Conservation (phyloP, 2,113 vertebrate genomes). For the Microtus montanus region DNA sequence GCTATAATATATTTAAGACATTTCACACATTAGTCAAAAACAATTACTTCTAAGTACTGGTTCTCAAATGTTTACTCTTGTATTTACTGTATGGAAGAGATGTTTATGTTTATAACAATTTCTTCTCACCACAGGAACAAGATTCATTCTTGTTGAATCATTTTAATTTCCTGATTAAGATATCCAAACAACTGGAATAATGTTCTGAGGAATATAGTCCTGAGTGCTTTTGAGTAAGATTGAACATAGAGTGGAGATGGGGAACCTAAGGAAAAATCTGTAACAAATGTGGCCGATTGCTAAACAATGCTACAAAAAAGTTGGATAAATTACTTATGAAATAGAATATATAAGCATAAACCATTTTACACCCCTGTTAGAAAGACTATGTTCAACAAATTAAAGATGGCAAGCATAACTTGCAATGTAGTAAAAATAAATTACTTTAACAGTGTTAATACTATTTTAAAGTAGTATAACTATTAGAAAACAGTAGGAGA, state of each 20-base stretch:
- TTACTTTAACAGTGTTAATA: background rate
- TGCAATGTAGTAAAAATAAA: background rate
- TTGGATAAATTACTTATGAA: background rate
- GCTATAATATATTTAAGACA: background rate
- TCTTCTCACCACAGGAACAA: background rate
- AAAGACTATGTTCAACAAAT: background rate
- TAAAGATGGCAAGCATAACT: background rate
- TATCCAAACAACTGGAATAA: background rate
- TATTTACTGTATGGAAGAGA: background rate
- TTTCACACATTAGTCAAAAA: background rate
- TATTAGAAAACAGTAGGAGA: background rate
- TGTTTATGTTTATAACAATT: slow-evolving; percentile 22
- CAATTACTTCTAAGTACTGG: background rate
- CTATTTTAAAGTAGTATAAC: background rate
- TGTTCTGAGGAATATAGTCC: background rate
- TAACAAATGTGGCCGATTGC: background rate
- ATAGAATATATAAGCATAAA: background rate
- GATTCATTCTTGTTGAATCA: background rate
- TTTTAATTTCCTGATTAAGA: background rate
- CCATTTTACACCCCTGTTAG: background rate
- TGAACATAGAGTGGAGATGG: background rate
- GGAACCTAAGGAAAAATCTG: background rate
- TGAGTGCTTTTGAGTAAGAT: background rate
- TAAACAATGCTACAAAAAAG: background rate
- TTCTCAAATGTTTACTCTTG: background rate